Base-by-base conservation (phyloP, 2,797 vertebrate species). In the Rhinogobio ventralis region DNA sequence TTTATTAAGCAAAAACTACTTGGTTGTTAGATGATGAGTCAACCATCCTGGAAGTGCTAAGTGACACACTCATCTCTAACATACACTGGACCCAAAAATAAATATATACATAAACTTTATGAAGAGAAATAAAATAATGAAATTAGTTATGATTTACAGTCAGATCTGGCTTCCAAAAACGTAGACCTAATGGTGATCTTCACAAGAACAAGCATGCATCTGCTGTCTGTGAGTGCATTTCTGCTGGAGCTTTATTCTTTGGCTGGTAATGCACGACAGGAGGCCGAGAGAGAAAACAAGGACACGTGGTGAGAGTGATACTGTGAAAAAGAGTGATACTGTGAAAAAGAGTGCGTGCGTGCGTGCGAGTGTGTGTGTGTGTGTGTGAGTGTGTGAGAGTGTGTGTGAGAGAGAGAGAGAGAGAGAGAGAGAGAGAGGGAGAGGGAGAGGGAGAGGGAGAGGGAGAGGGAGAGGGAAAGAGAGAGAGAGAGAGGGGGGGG, bases 171-270 rank as follows among this genome's bases (percentile, higher is more conserved):
- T 64, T 42, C 19, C n/a, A 42, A 42, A 79, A 33, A 20, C 13
- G n/a, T 55, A 46, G 20, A 66, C 62, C 45, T 72, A 28, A 57
- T 57, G 49, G 81, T 46, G 57, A 79, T 80, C 81, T 83, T 60
- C 36, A 60, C 39, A 83, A 89, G 76, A 84, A 76, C 79, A 81
- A 84, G 73, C 39, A 66, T 88, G 82, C 76, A 85, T 84, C 51
- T 73, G 81, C 68, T 57, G 36, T 85, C 83, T 39, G 77, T n/a
- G 57, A 76, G 15, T 80, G 66, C 9, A 74, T 81, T 80, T 78
- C 45, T 39, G 30, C 66, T 55, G 20, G 49, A 75, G 71, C 53
- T 42, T 78, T 57, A 84, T 78, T 77, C 51, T 67, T 73, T 75
- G 64, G 25, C 25, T 68, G 51, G 49, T 78, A 62, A 72, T 71